Base-by-base conservation (phyloP, 2,113 vertebrate species). In the Phoxinus phoxinus region DNA sequence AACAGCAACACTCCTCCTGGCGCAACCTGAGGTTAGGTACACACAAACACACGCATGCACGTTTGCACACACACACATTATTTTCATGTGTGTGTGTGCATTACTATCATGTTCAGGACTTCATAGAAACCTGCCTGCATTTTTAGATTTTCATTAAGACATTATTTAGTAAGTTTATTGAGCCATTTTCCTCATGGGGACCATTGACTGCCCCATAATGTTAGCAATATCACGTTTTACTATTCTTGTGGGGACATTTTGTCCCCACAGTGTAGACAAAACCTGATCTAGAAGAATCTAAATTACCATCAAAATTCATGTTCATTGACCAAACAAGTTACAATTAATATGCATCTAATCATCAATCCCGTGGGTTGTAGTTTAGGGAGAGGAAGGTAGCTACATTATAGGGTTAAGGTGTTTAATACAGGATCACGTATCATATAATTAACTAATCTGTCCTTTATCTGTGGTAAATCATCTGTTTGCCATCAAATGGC, bases 231-330 rank as follows among this genome's bases (percentile, higher is more conserved):
- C 6, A 51, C 25, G 73, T 10, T 53, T 76, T 76, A 76, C 73
- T 76, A 53, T 76, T 44, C 73, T 75, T 75, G 41, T n/a, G 72
- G 12, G 44, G 37, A 74, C 44, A 48, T 48, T 48, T 75, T 25
- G n/a, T 53, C 46, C 46, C 27, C 25, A 32, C n/a, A 53, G n/a
- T 48, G 6, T 27, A 30, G 46, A 21, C 7, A 30, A 75, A 51
- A 51, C 13, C 73, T 76, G 46, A 53, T 9, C 73, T 48, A 27
- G 13, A 13, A 35, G 25, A 25, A 25, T 48, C 25, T 53, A 19
- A 51, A 51, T 76, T 76, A 32, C 19, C 73, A 48, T 21, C 32
- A 6, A 30, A 19, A 46, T 76, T 21, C 9, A 53, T 32, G 25
- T 76, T 30, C 73, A 53, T 53, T 76, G 35, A 41, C 3, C 11